Percentiles rank a stretch among this genome's conserved stretches.
Evolutionary conservation across 1,140 invertebrate genomes (phyloP).

Genomic region (Bombus confusus): DNA sequence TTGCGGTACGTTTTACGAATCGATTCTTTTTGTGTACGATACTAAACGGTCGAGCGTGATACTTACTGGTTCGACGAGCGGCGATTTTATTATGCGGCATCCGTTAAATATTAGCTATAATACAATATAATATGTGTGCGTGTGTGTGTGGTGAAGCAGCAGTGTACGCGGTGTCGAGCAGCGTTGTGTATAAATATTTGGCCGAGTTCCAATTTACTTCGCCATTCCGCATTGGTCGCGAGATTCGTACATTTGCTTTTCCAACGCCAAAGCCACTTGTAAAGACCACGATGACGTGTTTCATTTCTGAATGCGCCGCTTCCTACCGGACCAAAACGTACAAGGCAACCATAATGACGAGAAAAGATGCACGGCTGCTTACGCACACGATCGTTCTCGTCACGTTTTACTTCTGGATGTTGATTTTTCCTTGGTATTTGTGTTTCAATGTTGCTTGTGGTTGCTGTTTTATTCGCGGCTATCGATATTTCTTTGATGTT

Average conservation of each 20-base stretch:
- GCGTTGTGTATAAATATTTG: slow-evolving; percentile 71
- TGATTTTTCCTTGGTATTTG: neutral
- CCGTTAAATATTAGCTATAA: slow-evolving; percentile 56
- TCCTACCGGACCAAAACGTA: neutral
- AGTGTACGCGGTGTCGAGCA: slow-evolving; percentile 40
- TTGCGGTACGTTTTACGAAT: too few species aligned
- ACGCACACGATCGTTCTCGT: neutral
- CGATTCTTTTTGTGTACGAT: neutral
- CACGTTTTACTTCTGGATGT: neutral
- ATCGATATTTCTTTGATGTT: too few species aligned
- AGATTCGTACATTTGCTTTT: slow-evolving; percentile 67
- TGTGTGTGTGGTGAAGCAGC: slow-evolving; percentile 20
- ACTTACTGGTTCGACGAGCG: slow-evolving; percentile 44
- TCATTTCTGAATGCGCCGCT: slow-evolving; percentile 28
- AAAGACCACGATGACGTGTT: slow-evolving; percentile 45
- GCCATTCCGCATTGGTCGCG: slow-evolving; percentile 66
- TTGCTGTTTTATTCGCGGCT: too few species aligned
- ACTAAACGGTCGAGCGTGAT: neutral
- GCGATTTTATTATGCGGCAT: slow-evolving; percentile 57
- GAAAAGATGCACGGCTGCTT: neutral
- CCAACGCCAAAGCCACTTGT: slow-evolving; percentile 59
- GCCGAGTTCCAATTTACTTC: slow-evolving; percentile 68
- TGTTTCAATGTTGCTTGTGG: neutral
- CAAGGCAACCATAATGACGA: neutral
- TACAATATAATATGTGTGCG: slow-evolving; percentile 33